Percentiles rank a stretch among this genome's conserved stretches.
Conservation (phyloP, 1,140 invertebrate genomes). For the Conopomorpha cramerella region DNA sequence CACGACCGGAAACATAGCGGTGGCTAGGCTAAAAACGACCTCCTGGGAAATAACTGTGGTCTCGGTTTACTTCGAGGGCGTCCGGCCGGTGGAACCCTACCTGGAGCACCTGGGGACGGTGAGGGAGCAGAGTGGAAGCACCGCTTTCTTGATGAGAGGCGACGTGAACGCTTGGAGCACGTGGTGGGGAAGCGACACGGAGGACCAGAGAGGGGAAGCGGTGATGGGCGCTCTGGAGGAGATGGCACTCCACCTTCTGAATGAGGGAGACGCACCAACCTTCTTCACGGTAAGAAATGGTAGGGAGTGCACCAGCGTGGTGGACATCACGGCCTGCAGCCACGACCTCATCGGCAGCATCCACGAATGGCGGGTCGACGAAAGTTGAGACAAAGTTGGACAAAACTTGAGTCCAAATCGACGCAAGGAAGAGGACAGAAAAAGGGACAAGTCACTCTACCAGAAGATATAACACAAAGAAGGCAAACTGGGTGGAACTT, state of each 20-base stretch:
- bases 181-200: too few relatives aligned
- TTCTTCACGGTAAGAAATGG: constrained; percentile 10
- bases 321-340: constrained; percentile 8
- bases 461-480: too few relatives aligned
- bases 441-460: too few relatives aligned
- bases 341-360: constrained; percentile 4
- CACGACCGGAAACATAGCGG: constrained; percentile 2
- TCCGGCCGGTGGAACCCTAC: constrained; percentile 2
- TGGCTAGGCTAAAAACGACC: too few relatives aligned
- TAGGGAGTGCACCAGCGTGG: constrained; percentile 6
- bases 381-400: too few relatives aligned
- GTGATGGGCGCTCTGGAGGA: constrained; percentile 8
- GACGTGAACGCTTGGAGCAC: too few relatives aligned
- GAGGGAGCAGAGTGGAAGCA: too few relatives aligned
- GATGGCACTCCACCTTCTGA: constrained; percentile 13
- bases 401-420: too few relatives aligned
- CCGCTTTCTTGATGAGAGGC: too few relatives aligned
- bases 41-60: too few relatives aligned
- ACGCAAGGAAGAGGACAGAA: too few relatives aligned
- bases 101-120: constrained; percentile 5
- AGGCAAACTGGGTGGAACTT: too few relatives aligned
- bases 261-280: constrained; percentile 12
- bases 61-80: constrained; percentile 6
- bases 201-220: constrained; percentile 9
- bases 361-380: constrained; percentile 8